phyloP scores from a whole-genome alignment of 2,888 invertebrate genomes.

The Drosophila rellima region DNA sequence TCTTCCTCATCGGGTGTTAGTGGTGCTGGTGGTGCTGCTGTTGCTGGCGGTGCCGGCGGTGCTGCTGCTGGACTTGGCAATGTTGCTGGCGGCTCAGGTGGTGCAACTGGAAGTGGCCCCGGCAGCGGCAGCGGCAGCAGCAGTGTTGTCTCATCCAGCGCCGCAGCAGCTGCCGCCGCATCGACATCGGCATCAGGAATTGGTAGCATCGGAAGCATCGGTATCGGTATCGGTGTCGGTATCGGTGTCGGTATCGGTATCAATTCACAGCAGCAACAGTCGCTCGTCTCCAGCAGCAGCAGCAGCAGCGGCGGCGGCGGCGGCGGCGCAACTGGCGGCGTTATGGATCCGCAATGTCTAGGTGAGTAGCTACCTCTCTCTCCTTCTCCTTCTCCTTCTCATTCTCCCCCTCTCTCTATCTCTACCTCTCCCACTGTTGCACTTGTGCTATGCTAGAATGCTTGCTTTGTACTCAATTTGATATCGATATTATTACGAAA shows the following conservation, averaged over 20 bases:
- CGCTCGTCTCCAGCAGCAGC: slow-evolving; percentile 47
- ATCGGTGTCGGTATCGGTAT: slow-evolving; percentile 87
- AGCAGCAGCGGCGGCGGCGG: slow-evolving; percentile 51
- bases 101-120: slow-evolving; percentile 45
- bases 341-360: slow-evolving; percentile 82
- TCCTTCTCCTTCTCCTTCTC: background rate
- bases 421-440: background rate
- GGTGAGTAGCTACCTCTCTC: slow-evolving; percentile 71
- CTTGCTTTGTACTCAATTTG: too few species aligned
- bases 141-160: slow-evolving; percentile 56
- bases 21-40: slow-evolving; percentile 87
- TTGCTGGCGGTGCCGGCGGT: slow-evolving; percentile 67
- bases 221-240: slow-evolving; percentile 85
- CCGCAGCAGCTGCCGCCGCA: slow-evolving; percentile 38
- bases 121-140: slow-evolving; percentile 49
- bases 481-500: too few species aligned
- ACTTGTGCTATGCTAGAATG: too few species aligned
- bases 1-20: slow-evolving; percentile 34
- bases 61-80: slow-evolving; percentile 87
- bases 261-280: slow-evolving; percentile 55
- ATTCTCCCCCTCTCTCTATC: background rate
- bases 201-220: slow-evolving; percentile 88
- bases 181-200: slow-evolving; percentile 85
- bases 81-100: slow-evolving; percentile 13
- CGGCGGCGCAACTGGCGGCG: slow-evolving; percentile 51